A percentile compares a stretch with the other conserved stretches of the same genome.
These are phyloP conservation scores for Halesus radiatus DNA, from an alignment of 1,140 invertebrate genomes.

Conservation along the genomic window DNA sequence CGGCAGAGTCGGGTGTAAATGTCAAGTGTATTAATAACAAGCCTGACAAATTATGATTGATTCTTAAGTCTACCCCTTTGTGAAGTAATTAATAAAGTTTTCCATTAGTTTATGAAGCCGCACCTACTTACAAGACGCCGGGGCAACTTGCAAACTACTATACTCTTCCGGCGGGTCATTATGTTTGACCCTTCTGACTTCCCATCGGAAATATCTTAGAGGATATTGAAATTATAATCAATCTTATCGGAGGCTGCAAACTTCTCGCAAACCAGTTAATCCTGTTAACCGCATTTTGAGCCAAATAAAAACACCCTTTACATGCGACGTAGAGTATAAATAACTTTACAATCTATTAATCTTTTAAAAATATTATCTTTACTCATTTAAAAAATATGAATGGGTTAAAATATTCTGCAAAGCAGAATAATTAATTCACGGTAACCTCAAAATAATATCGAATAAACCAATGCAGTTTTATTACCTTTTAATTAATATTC, in stretches of 20 bases:
- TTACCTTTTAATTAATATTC: no score
- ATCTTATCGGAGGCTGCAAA: constrained; percentile 50
- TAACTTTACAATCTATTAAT: no score
- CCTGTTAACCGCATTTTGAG: neutral
- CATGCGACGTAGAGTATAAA: no score
- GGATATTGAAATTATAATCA: constrained; percentile 54
- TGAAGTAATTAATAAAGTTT: constrained; percentile 54
- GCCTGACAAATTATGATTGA: constrained; percentile 44
- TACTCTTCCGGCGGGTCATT: constrained; percentile 49
- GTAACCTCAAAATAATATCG: no score
- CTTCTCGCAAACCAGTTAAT: constrained; percentile 18
- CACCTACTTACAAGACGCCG: constrained; percentile 31
- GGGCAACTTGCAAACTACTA: constrained; percentile 39
- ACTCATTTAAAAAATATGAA: no score
- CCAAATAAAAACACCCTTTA: no score
- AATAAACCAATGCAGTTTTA: no score
- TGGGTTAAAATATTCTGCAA: no score
- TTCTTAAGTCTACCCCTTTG: constrained; percentile 42
- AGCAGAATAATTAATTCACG: no score
- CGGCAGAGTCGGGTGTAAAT: constrained; percentile 13
- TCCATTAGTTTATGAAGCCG: constrained; percentile 43
- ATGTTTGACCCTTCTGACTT: constrained; percentile 49
- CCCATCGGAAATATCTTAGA: constrained; percentile 44
- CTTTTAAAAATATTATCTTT: no score
- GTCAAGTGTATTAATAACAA: constrained; percentile 42